Evolutionary conservation across 2,113 vertebrate species (phyloP).

Genomic region (Xerus inauris): DNA sequence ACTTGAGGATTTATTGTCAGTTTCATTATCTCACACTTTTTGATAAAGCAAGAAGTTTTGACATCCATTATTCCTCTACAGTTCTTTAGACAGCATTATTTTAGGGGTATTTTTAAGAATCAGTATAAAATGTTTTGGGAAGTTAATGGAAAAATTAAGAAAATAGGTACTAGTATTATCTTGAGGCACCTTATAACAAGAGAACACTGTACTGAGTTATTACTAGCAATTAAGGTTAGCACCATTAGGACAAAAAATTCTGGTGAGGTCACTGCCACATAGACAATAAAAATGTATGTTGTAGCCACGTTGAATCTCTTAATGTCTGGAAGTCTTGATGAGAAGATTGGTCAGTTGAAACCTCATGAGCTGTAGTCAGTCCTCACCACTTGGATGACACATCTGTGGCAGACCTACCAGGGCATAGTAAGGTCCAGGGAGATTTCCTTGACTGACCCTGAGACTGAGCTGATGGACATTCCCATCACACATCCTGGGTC

Average conservation of each 20-base stretch:
- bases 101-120: background rate
- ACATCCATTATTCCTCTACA: background rate
- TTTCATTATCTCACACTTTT: too few relatives aligned
- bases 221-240: background rate
- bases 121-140: background rate
- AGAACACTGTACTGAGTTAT: background rate
- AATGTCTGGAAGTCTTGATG: background rate
- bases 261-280: background rate
- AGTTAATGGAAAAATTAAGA: background rate
- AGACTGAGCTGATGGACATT: too few relatives aligned
- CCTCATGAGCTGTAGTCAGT: background rate
- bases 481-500: background rate
- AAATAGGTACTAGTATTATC: background rate
- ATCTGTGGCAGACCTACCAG: background rate
- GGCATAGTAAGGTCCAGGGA: rapidly evolving
- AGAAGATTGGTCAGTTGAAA: background rate
- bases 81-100: background rate
- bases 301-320: background rate
- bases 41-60: too few relatives aligned
- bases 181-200: background rate
- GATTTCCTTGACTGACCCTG: background rate
- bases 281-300: background rate
- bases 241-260: background rate
- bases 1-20: background rate
- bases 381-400: background rate